Conservation (phyloP, 2,797 vertebrate species). For the Sandelia bainsii region DNA sequence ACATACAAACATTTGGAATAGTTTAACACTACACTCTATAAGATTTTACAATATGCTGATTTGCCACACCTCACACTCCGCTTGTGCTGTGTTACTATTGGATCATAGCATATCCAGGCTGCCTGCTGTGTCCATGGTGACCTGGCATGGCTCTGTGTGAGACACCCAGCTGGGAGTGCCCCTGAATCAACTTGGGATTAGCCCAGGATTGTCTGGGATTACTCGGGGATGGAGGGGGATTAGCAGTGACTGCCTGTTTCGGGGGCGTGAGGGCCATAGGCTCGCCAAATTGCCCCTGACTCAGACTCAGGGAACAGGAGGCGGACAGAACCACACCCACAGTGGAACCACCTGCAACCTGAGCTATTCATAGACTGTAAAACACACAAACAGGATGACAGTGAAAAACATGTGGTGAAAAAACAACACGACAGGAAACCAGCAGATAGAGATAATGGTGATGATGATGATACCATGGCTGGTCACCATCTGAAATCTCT, state of each 20-base stretch:
- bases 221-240: constrained; percentile 84
- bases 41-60: constrained; percentile 37
- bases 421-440: constrained; percentile 58
- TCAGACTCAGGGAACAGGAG: constrained; percentile 74
- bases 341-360: constrained; percentile 71
- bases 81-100: constrained; percentile 52
- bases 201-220: constrained; percentile 87
- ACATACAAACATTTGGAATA: constrained; percentile 36
- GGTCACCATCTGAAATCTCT: constrained; percentile 78
- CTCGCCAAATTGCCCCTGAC: constrained; percentile 83
- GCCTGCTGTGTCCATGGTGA: constrained; percentile 68
- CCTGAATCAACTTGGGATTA: constrained; percentile 87
- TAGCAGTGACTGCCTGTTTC: constrained; percentile 86
- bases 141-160: constrained; percentile 77
- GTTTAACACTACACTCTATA: constrained; percentile 41
- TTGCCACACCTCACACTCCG: constrained; percentile 48
- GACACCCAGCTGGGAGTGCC: constrained; percentile 86
- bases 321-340: constrained; percentile 72
- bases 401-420: constrained; percentile 56
- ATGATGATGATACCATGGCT: constrained; percentile 61
- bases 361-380: constrained; percentile 66
- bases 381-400: constrained; percentile 57
- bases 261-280: constrained; percentile 80
- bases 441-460: constrained; percentile 52
- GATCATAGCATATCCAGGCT: constrained; percentile 68